phyloP scores from a whole-genome alignment of 1,140 invertebrate species.

The Cotesia vestalis region DNA sequence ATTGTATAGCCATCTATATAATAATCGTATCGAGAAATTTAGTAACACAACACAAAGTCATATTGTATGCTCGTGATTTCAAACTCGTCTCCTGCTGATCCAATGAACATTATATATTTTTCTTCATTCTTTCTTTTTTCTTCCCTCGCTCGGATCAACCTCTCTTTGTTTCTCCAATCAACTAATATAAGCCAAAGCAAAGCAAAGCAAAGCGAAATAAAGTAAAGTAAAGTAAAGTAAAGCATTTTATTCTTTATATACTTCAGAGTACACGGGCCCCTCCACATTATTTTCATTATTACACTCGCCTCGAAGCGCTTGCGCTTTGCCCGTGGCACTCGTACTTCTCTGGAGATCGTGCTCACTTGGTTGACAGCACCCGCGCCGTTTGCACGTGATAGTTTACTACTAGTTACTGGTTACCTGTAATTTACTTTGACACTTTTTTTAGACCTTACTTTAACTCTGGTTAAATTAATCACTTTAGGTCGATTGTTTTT shows the following conservation, averaged over 20 bases:
- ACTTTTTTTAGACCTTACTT: no score
- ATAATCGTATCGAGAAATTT: not conserved
- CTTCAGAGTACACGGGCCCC: not conserved
- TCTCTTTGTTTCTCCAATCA: no score
- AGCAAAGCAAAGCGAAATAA: not conserved
- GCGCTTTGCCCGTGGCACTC: slow-evolving; percentile 31
- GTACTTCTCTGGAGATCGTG: slow-evolving; percentile 15
- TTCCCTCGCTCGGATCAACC: not conserved
- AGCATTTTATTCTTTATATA: slow-evolving; percentile 11
- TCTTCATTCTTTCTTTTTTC: not conserved
- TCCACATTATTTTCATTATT: not conserved
- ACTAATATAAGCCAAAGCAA: not conserved
- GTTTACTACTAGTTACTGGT: not conserved
- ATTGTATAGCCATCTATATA: no score
- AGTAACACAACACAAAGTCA: not conserved
- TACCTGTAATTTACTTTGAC: not conserved
- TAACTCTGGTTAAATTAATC: no score
- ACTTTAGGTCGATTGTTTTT: no score
- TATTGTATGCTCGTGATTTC: slow-evolving; percentile 1
- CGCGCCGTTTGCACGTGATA: slow-evolving; percentile 28
- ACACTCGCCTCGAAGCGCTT: slow-evolving; percentile 32
- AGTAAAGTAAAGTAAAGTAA: no score
- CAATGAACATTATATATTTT: slow-evolving; percentile 19
- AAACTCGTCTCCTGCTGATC: slow-evolving; percentile 21
- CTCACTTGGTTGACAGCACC: slow-evolving; percentile 53